Base-by-base conservation (phyloP, 2,888 invertebrate genomes). In the Drosophila hamatofila region DNA sequence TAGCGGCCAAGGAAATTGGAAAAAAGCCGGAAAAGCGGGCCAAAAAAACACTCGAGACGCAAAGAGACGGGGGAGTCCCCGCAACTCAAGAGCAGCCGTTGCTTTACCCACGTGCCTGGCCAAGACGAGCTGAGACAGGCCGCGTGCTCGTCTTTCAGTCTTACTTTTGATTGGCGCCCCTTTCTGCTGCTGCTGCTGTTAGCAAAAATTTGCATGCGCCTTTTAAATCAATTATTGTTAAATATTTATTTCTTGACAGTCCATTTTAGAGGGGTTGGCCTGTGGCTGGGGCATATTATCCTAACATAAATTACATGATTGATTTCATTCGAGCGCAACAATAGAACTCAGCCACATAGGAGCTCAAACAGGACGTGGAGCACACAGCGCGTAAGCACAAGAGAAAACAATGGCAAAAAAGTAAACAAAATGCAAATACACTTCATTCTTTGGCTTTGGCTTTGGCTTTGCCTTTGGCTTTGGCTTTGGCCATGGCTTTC, bases 251-350 rank as follows among this genome's bases (percentile, higher is more conserved):
- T 87, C 87, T 87, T 73, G 77, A 62, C 87, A 82, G 88, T 88
- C 84, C 87, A 73, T 79, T 83, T 72, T 63, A 54, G 67, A 52
- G 75, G 56, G 72, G 70, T 63, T 62, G 60, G 2, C 23, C 58
- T 44, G 54, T 41, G 41, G 51, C 18, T n/a, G 54, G 57, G 68
- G 71, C 83, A 75, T 88, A 86, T 85, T 86, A 88, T 88, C 76
- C 86, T 79, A 88, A 90, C 90, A 86, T 90, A 90, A 91, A 90
- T 91, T 91, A 91, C 91, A 90, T 91, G 91, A 91, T 91, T 91
- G 91, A 91, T 91, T 91, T 86, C 88, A 81, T 83, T 81, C 81
- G 80, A 81, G 75, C 73, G 68, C 76, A 75, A 65, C 70, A 76
- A 73, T 71, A 65, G 62, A 56, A 65, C 48, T 44, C 46, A 51